phyloP scores from a whole-genome alignment of 2,797 vertebrate genomes.

The Chrysocyon brachyurus region DNA sequence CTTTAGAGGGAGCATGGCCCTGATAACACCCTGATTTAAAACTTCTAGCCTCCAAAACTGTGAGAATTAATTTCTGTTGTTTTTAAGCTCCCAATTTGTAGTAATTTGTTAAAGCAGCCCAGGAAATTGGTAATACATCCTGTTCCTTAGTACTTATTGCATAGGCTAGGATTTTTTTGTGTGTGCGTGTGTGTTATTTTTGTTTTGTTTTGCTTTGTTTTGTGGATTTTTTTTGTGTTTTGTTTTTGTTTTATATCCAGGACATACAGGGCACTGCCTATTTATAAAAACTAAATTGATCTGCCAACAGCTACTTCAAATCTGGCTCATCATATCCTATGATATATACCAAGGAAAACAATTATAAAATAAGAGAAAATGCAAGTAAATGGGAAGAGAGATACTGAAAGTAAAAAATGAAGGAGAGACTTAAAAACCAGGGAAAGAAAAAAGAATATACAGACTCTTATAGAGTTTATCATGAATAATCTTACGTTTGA shows the following conservation, averaged over 20 bases:
- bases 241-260: background rate
- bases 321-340: background rate
- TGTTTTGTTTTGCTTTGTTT: background rate
- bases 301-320: background rate
- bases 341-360: background rate
- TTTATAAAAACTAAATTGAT: constrained; percentile 9
- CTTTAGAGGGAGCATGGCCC: background rate
- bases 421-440: background rate
- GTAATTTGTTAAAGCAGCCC: background rate
- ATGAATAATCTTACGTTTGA: constrained; percentile 2
- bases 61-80: background rate
- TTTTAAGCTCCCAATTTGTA: background rate
- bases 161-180: background rate
- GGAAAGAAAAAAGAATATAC: background rate
- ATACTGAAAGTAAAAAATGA: background rate
- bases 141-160: background rate
- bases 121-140: too few relatives aligned
- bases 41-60: background rate
- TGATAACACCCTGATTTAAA: background rate
- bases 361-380: constrained; percentile 6
- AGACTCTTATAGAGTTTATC: background rate
- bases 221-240: background rate
- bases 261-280: background rate
- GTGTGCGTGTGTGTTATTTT: background rate
- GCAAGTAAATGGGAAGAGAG: background rate